Conservation (phyloP, 1,140 invertebrate species). For the Venustaconcha ellipsiformis region DNA sequence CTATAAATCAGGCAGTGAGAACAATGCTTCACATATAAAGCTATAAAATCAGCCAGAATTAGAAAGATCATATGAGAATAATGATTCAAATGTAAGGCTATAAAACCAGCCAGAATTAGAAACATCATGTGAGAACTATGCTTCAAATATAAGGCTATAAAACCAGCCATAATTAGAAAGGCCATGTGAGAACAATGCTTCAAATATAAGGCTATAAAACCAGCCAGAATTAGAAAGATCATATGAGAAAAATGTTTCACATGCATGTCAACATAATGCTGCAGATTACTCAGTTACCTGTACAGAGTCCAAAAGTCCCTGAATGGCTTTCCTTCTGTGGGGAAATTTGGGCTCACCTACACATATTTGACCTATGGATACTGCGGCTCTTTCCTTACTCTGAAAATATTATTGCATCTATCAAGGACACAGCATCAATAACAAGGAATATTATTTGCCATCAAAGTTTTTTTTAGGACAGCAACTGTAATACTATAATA, state of each 20-base stretch:
- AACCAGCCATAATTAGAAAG: too few species aligned
- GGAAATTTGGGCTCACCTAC: conserved; percentile 80
- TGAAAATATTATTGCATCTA: conserved; percentile 45
- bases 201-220: background rate
- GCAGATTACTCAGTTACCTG: conserved; percentile 73
- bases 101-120: background rate
- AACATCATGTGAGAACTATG: background rate
- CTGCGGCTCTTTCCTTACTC: conserved; percentile 80
- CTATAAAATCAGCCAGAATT: too few species aligned
- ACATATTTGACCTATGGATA: conserved; percentile 80
- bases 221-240: background rate
- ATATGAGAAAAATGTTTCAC: background rate
- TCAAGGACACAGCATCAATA: background rate
- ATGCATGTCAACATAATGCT: background rate
- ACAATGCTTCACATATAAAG: background rate
- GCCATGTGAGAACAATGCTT: too few species aligned
- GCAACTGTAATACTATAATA: too few species aligned
- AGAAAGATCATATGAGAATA: too few species aligned
- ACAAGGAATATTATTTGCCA: background rate
- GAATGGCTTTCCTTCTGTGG: conserved; percentile 77
- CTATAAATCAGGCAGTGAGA: too few species aligned
- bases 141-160: background rate
- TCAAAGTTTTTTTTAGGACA: too few species aligned
- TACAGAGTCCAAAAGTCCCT: conserved; percentile 78
- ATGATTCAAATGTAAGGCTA: background rate